phyloP scores from a whole-genome alignment of 2,113 vertebrate species.

The Ovibos moschatus region DNA sequence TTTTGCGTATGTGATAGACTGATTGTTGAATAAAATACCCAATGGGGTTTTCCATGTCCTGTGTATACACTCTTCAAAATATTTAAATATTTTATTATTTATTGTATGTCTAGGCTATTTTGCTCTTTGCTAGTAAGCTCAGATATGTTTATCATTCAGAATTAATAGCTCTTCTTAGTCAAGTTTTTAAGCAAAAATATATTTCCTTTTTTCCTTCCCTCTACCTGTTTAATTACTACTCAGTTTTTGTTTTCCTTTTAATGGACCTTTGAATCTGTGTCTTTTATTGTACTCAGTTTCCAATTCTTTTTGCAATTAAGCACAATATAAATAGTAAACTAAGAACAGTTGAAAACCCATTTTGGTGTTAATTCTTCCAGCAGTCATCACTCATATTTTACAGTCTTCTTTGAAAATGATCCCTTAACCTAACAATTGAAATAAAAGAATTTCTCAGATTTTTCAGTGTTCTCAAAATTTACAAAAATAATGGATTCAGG shows the following conservation, averaged over 20 bases:
- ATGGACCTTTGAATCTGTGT: not conserved
- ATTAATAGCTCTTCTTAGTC: not conserved
- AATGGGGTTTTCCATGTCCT: not conserved
- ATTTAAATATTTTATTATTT: not conserved
- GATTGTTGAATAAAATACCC: not conserved
- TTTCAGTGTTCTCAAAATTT: not conserved
- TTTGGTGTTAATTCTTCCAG: not conserved
- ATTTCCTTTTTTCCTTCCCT: not conserved
- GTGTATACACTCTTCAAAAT: not conserved
- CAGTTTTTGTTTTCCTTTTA: not conserved
- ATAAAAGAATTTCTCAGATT: not conserved
- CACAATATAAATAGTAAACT: not conserved
- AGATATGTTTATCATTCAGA: not conserved
- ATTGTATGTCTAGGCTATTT: not conserved
- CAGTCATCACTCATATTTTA: not conserved
- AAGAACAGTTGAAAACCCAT: not conserved
- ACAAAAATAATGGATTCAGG: not conserved
- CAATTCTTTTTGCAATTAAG: not conserved
- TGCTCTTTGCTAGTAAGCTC: not conserved
- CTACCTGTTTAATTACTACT: not conserved
- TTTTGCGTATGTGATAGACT: not conserved
- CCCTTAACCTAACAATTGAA: not conserved
- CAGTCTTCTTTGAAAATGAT: not conserved
- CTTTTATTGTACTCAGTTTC: not conserved
- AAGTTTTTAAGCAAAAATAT: not conserved